Base-by-base conservation (phyloP, 2,888 invertebrate genomes). In the Smittia sp. region DNA sequence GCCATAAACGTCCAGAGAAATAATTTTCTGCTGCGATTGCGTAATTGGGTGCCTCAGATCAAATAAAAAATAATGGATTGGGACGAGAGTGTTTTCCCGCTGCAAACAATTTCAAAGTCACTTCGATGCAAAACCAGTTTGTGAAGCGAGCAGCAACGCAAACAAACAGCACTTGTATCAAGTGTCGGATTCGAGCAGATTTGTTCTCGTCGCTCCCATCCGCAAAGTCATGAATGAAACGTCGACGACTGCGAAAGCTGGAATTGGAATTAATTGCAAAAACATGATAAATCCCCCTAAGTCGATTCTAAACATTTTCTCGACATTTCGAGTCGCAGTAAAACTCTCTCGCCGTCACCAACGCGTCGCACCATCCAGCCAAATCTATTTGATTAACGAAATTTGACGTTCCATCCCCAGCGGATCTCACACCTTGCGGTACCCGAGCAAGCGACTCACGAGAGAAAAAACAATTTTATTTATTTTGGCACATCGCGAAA, bases 251-350 rank as follows among this genome's bases (percentile, higher is more conserved):
- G 15, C 46, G 46, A 46, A 32, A n/a, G 46, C 46, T 46, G 46
- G 15, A 46, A 46, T 46, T 46, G 46, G 46, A 46, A 46, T 46
- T 46, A 46, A 46, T 46, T 46, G 46, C 46, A 11, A 46, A 46
- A 46, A 66, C 24, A 66, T 66, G 38, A 32, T 15, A 66, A 58
- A 58, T 58, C 24, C 58, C 11, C 1, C 11, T 22, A 68, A 68
- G 46, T 68, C 68, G 68, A 68, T 68, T 39, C 39, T 41, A 68
- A 66, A 68, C 41, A 68, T 24, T 66, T 66, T 66, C n/a, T n/a
- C 3, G 32, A 32, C 32, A 32, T 32, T 32, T 15, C 46, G 11
- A 11, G 11, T 15, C 15, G 11, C 2, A 46, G n/a, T 46, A 46
- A 46, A 46, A 46, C n/a, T 3, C 15, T 46, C 32, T 32, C 9